Conservation (phyloP, 1,140 invertebrate species). For the Drosophila pseudoobscura region DNA sequence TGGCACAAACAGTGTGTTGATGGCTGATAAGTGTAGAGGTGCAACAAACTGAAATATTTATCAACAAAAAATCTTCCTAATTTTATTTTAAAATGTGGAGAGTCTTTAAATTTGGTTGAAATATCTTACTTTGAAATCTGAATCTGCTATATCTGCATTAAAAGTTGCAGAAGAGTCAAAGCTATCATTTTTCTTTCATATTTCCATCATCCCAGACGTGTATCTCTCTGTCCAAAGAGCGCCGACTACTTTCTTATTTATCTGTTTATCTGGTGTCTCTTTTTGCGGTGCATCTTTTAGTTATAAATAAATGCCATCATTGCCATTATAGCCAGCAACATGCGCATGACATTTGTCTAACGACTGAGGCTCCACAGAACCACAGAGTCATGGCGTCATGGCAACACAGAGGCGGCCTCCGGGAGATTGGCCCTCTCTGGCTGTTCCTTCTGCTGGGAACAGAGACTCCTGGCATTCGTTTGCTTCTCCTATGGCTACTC, state of each 20-base stretch:
- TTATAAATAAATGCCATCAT: slow-evolving; percentile 46
- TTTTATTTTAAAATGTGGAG: neutral
- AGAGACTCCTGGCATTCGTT: no score
- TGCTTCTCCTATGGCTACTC: no score
- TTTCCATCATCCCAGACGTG: neutral
- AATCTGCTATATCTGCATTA: neutral
- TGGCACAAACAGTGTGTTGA: slow-evolving; percentile 55
- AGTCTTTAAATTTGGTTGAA: no score
- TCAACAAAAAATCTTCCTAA: neutral
- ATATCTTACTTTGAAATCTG: no score
- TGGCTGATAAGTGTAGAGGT: slow-evolving; percentile 63
- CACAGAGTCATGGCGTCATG: slow-evolving; percentile 34
- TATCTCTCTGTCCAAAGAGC: neutral
- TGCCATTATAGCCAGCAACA: slow-evolving; percentile 40
- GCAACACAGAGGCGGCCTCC: slow-evolving; percentile 9
- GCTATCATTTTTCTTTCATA: neutral
- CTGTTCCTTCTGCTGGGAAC: no score
- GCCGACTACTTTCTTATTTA: slow-evolving; percentile 10
- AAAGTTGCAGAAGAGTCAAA: neutral
- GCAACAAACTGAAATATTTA: slow-evolving; percentile 9
- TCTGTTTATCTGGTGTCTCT: slow-evolving; percentile 3
- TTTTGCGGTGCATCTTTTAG: slow-evolving; percentile 14
- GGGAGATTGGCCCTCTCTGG: slow-evolving; percentile 43
- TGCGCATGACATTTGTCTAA: slow-evolving; percentile 16
- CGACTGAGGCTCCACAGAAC: slow-evolving; percentile 22